Percentiles rank a stretch among this genome's conserved stretches.
Evolutionary conservation across 2,888 invertebrate species (phyloP).

Genomic region (Drosophila greeni): DNA sequence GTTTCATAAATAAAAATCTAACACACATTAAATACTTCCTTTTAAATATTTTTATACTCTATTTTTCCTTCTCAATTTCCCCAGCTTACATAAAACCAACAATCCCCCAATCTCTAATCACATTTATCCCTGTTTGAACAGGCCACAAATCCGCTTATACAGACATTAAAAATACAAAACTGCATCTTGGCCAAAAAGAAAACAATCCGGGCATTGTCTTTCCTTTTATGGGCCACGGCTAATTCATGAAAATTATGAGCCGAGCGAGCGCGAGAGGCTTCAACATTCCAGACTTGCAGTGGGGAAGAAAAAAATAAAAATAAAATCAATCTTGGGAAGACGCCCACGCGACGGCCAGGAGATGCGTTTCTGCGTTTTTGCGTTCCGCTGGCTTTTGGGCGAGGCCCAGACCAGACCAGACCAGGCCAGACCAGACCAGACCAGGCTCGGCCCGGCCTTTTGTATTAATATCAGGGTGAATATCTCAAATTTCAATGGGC

Average conservation of each 20-base stretch:
- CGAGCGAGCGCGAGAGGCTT: conserved; percentile 8
- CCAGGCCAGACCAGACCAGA: conserved; percentile 15
- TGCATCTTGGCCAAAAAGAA: conserved; percentile 2
- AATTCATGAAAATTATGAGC: conserved; percentile 61
- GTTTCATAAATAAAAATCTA: not conserved
- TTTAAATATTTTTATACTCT: not conserved
- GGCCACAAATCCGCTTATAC: not conserved
- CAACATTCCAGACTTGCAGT: conserved; percentile 50
- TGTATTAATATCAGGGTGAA: conserved; percentile 66
- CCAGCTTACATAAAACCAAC: not conserved
- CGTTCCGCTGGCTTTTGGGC: conserved; percentile 37
- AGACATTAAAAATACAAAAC: conserved; percentile 18
- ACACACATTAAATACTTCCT: not conserved
- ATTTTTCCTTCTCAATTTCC: not conserved
- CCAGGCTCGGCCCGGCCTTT: conserved; percentile 51
- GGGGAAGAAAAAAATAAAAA: conserved; percentile 18
- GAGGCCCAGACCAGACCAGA: conserved; percentile 34
- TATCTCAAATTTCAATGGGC: conserved; percentile 71
- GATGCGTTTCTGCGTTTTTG: conserved; percentile 33
- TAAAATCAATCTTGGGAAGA: conserved; percentile 59
- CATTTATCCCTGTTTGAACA: conserved; percentile 5
- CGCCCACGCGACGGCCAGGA: conserved; percentile 63
- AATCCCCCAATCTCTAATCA: conserved; percentile 1
- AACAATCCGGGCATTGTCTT: conserved; percentile 17
- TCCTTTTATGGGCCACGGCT: conserved; percentile 24